Evolutionary conservation across 2,888 invertebrate genomes (phyloP).

Genomic region (Thecocarcelia acutangulata): DNA sequence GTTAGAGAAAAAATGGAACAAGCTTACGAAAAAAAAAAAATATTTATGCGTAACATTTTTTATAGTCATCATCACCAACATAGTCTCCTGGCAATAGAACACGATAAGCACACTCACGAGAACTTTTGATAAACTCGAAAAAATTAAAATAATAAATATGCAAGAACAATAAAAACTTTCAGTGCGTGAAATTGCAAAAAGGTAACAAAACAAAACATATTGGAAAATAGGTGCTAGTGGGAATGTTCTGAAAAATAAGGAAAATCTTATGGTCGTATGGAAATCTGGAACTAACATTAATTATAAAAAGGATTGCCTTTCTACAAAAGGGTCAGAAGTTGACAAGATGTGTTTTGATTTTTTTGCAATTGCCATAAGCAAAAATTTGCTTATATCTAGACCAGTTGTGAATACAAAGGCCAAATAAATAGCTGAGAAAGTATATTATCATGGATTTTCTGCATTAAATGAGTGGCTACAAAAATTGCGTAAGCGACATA

Average conservation of each 20-base stretch:
- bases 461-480: neutral
- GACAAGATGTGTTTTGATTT: conserved; percentile 31
- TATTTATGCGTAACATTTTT: no score
- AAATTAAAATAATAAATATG: no score
- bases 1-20: no score
- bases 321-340: conserved; percentile 8
- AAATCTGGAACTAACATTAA: neutral
- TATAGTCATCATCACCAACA: no score
- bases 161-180: conserved; percentile 5
- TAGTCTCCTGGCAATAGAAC: no score
- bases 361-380: conserved; percentile 22
- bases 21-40: no score
- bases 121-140: no score
- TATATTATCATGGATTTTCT: conserved; percentile 10
- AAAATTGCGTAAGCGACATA: neutral
- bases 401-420: conserved; percentile 25
- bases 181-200: conserved; percentile 6
- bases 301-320: neutral
- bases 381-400: conserved; percentile 18
- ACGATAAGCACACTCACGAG: no score
- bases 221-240: neutral
- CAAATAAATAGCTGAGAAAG: conserved; percentile 26
- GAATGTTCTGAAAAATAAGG: neutral
- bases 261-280: neutral
- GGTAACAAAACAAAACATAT: neutral